These are phyloP conservation scores for Phanerotoma sp. DNA, from an alignment of 2,888 invertebrate genomes.

Conservation along the genomic window DNA sequence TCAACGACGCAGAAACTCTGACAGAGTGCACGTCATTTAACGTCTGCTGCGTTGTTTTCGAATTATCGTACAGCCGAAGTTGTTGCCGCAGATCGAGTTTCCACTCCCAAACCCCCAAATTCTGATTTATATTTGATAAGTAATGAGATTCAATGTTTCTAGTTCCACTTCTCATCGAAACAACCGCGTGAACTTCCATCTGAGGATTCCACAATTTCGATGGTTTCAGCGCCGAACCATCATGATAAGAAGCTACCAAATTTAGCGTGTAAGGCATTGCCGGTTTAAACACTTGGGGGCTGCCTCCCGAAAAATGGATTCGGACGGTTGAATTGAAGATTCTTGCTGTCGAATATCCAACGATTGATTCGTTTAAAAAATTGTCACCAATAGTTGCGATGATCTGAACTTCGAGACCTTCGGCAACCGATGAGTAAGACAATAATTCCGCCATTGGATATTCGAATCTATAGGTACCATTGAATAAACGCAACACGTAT, in stretches of 20 bases:
- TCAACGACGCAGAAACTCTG: slow-evolving; percentile 68
- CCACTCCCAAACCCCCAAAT: slow-evolving; percentile 79
- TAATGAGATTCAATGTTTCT: slow-evolving; percentile 65
- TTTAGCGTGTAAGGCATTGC: slow-evolving; percentile 82
- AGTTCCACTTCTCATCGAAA: slow-evolving; percentile 66
- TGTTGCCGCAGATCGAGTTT: slow-evolving; percentile 73
- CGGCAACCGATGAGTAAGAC: slow-evolving; percentile 66
- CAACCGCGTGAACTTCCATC: slow-evolving; percentile 69
- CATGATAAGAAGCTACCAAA: slow-evolving; percentile 88
- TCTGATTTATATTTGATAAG: too few relatives aligned
- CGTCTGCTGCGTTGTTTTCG: slow-evolving; percentile 63
- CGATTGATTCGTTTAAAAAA: slow-evolving; percentile 80
- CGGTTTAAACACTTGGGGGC: slow-evolving; percentile 93
- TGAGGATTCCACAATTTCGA: slow-evolving; percentile 67
- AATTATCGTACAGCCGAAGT: slow-evolving; percentile 64
- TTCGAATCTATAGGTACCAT: slow-evolving; percentile 78
- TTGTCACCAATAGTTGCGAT: slow-evolving; percentile 86
- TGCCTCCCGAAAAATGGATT: slow-evolving; percentile 83
- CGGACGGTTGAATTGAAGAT: slow-evolving; percentile 85
- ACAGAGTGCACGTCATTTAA: slow-evolving; percentile 69
- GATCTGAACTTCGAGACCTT: slow-evolving; percentile 79
- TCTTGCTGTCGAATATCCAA: slow-evolving; percentile 84
- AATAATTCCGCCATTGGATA: slow-evolving; percentile 82
- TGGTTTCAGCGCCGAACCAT: slow-evolving; percentile 76
- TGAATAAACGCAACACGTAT: slow-evolving; percentile 78